Base-by-base conservation (phyloP, 2,888 invertebrate species). In the Harmothoe impar region DNA sequence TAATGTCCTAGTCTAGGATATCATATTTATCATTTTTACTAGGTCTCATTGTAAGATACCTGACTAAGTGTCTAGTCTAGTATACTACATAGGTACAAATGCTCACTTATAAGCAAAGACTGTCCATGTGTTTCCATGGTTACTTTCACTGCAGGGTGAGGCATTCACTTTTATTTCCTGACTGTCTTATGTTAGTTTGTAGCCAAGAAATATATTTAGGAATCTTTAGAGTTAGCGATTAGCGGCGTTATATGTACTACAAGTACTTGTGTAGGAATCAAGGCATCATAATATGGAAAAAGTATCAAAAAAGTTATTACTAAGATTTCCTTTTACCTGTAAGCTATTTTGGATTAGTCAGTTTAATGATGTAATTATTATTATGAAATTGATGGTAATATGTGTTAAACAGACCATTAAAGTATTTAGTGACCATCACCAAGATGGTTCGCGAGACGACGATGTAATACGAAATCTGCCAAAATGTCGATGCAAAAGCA, bases 31-130 rank as follows among this genome's bases (percentile, higher is more conserved):
- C 81, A 81, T 81, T 81, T 81, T 33, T 81, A 81, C n/a, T 43
- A 81, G 81, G 81, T 81, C 35, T 81, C 81, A 33, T 81, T 81
- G 81, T 81, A 81, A 81, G 33, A 81, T 81, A 81, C 43, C 43
- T 43, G 81, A n/a, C 35, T 33, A 10, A 35, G 33, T 35, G 43
- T 81, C 35, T 81, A 81, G 81, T 43, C 81, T 43, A 35, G 72
- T 35, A 43, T 43, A 43, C 81, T 81, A 81, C 33, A 23, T 81
- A 81, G 81, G 43, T 81, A 81, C 43, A 81, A 81, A 81, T 81
- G 81, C 81, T 81, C 81, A 81, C 81, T 81, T 81, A 23, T 3
- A 20, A 81, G 81, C 33, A 17, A 33, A 17, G 43, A 81, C 10
- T 81, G 81, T n/a, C 81, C 81, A 81, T 33, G n/a, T 81, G 43